These are phyloP conservation scores for Denticeps clupeoides DNA, from an alignment of 2,797 vertebrate genomes.

Conservation along the genomic window DNA sequence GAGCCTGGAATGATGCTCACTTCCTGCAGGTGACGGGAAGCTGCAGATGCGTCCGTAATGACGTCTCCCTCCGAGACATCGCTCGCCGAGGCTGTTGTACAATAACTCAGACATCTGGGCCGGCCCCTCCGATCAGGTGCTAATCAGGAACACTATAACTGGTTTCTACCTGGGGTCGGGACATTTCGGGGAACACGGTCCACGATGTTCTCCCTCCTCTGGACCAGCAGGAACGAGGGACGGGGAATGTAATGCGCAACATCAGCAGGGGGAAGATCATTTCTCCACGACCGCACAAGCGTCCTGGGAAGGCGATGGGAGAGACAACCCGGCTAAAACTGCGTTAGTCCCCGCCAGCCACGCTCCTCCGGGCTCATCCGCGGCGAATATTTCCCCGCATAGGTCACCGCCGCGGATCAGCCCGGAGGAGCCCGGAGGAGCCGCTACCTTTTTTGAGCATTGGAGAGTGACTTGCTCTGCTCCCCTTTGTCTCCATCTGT, in stretches of 20 bases:
- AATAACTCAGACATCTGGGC: no score
- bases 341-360: not conserved
- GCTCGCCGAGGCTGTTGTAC: no score
- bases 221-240: constrained; percentile 14
- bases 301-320: constrained; percentile 25
- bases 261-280: constrained; percentile 32
- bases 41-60: constrained; percentile 13
- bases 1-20: constrained; percentile 1
- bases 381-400: constrained; percentile 23
- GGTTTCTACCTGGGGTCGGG: no score
- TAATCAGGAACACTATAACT: no score
- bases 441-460: constrained; percentile 21
- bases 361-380: constrained; percentile 21
- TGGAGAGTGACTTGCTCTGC: constrained; percentile 6
- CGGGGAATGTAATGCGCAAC: constrained; percentile 19
- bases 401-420: constrained; percentile 24
- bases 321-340: no score
- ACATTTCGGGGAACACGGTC: no score
- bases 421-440: constrained; percentile 16
- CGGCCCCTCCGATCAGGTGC: no score
- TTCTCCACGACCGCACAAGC: constrained; percentile 30
- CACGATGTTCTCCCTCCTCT: no score
- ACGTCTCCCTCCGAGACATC: constrained; percentile 1
- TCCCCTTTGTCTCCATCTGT: not conserved
- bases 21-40: constrained; percentile 27